Evolutionary conservation across 2,888 invertebrate genomes (phyloP).

Genomic region (Conops quadrifasciatus): DNA sequence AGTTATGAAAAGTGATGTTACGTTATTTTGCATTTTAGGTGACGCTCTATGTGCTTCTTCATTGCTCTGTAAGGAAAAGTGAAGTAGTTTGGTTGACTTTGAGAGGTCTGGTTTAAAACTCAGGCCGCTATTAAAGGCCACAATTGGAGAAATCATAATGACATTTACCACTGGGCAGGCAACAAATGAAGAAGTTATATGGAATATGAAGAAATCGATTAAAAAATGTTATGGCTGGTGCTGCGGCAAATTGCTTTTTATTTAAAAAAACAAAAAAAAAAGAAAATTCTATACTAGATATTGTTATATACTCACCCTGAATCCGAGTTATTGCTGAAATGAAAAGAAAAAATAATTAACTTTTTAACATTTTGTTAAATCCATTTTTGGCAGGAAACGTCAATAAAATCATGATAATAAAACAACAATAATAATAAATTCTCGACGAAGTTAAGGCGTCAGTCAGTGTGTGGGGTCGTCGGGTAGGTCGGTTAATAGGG

Average conservation of each 20-base stretch:
- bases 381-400: constrained; percentile 16
- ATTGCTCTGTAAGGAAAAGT: no score
- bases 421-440: neutral
- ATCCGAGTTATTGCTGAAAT: constrained; percentile 24
- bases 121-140: no score
- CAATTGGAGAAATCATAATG: no score
- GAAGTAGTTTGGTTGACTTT: no score
- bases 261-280: neutral
- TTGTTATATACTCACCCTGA: constrained; percentile 19
- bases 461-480: constrained; percentile 11
- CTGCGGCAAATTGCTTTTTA: neutral
- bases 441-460: neutral
- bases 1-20: no score
- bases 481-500: neutral
- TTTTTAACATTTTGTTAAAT: constrained; percentile 3
- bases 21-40: no score
- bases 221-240: neutral
- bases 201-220: neutral
- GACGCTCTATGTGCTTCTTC: no score
- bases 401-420: constrained; percentile 2
- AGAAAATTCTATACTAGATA: neutral
- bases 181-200: neutral
- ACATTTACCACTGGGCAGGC: no score
- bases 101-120: no score
- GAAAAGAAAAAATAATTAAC: constrained; percentile 13